phyloP scores from a whole-genome alignment of 1,140 invertebrate species.

The Cotesia typhae region DNA sequence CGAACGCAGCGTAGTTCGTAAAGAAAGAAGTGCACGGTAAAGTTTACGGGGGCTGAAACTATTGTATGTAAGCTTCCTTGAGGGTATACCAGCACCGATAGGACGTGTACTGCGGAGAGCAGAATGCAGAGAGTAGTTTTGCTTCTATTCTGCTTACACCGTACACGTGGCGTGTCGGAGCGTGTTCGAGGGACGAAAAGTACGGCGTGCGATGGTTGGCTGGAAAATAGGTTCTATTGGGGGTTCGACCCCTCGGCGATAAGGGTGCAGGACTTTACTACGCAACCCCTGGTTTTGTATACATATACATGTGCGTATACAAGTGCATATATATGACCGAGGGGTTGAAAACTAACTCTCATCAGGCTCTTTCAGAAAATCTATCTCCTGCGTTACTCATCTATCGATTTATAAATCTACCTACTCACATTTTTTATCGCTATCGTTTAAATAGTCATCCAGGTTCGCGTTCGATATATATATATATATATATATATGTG shows the following conservation, averaged over 20 bases:
- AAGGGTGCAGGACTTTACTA: neutral
- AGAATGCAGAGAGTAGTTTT: neutral
- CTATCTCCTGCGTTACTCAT: neutral
- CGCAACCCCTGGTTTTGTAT: slow-evolving; percentile 16
- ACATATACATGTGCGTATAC: neutral
- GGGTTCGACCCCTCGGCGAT: slow-evolving; percentile 28
- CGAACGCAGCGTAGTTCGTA: too few relatives aligned
- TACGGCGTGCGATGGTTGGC: slow-evolving; percentile 10
- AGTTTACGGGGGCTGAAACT: too few relatives aligned
- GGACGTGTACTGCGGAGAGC: neutral
- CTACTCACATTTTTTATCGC: neutral
- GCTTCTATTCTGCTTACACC: neutral
- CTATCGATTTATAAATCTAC: slow-evolving; percentile 13
- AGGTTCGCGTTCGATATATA: too few relatives aligned
- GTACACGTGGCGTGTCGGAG: slow-evolving; percentile 32
- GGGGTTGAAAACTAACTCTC: slow-evolving; percentile 16
- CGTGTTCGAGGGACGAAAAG: slow-evolving; percentile 24
- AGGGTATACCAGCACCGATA: too few relatives aligned
- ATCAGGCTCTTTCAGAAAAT: slow-evolving; percentile 17
- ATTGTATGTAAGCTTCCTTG: too few relatives aligned
- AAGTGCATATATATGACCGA: neutral
- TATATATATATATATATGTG: too few relatives aligned
- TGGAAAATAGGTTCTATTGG: slow-evolving; percentile 11
- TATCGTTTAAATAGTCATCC: too few relatives aligned
- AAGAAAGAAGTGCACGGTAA: too few relatives aligned